phyloP scores from a whole-genome alignment of 2,113 vertebrate species.

The Pyxicephalus adspersus region DNA sequence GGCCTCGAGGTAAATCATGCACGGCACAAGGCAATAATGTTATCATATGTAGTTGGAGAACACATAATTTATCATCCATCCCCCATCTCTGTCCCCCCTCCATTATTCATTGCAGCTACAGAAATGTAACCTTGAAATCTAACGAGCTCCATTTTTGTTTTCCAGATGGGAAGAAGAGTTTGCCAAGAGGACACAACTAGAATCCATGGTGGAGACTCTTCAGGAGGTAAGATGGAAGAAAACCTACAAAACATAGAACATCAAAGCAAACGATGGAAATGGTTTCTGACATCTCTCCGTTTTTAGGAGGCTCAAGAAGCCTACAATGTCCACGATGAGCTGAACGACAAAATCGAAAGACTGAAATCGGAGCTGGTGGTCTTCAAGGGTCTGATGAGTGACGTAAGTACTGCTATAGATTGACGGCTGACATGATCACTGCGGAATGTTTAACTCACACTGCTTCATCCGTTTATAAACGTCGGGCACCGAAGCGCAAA shows the following conservation, averaged over 20 bases:
- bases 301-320: constrained; percentile 85
- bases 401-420: constrained; percentile 80
- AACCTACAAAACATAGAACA: not conserved
- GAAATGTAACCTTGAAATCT: no score
- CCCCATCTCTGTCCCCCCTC: no score
- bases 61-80: no score
- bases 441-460: constrained; percentile 14
- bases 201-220: constrained; percentile 86
- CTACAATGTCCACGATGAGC: constrained; percentile 84
- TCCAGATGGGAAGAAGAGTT: constrained; percentile 95
- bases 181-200: constrained; percentile 84
- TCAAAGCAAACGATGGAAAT: not conserved
- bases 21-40: no score
- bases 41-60: no score
- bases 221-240: constrained; percentile 79
- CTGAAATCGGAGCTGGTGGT: constrained; percentile 96
- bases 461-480: constrained; percentile 28
- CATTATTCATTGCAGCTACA: no score
- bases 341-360: constrained; percentile 91
- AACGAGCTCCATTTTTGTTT: constrained; percentile 56
- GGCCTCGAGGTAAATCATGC: no score
- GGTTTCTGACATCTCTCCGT: not conserved
- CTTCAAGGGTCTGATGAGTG: constrained; percentile 97
- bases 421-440: not conserved
- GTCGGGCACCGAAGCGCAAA: not conserved